phyloP scores from a whole-genome alignment of 2,113 vertebrate genomes.

The Cariama cristata region DNA sequence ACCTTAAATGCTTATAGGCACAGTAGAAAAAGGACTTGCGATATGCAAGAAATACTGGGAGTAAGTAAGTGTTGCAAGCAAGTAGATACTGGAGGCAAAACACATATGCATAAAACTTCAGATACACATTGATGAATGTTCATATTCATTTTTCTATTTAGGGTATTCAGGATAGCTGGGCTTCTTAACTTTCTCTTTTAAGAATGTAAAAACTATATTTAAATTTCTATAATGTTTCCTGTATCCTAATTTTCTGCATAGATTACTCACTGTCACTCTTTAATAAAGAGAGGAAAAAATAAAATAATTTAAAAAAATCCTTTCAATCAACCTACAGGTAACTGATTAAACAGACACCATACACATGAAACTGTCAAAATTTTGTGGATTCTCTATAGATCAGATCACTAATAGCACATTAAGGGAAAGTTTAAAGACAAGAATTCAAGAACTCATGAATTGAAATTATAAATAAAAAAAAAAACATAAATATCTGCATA shows the following conservation, averaged over 20 bases:
- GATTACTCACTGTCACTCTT: not conserved
- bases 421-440: not conserved
- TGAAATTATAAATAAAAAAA: not conserved
- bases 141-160: conserved; percentile 23
- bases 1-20: not conserved
- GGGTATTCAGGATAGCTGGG: not conserved
- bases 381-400: conserved; percentile 9
- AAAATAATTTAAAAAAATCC: not conserved
- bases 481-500: not conserved
- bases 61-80: not conserved
- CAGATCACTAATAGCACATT: not conserved
- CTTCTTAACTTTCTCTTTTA: not conserved
- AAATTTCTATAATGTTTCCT: not conserved
- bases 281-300: not conserved
- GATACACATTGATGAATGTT: not conserved
- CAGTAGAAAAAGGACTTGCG: not conserved
- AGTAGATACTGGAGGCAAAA: not conserved
- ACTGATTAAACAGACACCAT: conserved; percentile 7
- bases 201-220: not conserved
- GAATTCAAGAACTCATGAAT: not conserved
- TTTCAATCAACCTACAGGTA: conserved; percentile 40
- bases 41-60: not conserved
- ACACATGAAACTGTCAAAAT: not conserved
- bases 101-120: not conserved
- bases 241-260: not conserved